phyloP scores from a whole-genome alignment of 23 tunicate species.

The Halocynthia aurantium region DNA sequence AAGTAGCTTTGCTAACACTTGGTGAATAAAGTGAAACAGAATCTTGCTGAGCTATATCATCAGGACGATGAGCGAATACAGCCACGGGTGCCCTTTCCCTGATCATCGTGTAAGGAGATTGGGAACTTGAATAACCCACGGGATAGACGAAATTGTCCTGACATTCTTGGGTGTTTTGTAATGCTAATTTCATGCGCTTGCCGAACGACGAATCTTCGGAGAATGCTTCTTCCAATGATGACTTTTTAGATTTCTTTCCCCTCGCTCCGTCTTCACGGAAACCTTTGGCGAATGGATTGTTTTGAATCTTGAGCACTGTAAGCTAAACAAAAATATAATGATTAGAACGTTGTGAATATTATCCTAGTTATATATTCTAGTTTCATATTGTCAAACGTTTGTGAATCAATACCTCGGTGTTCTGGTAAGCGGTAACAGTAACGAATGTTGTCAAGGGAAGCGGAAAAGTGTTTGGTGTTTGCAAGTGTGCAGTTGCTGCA shows the following conservation, averaged over 20 bases:
- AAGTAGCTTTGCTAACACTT: too few relatives aligned
- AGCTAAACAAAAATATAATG: conserved; percentile 27
- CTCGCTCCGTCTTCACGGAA: conserved; percentile 60
- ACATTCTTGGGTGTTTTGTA: too few relatives aligned
- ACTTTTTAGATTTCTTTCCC: not conserved
- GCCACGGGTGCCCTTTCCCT: too few relatives aligned
- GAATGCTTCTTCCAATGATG: too few relatives aligned
- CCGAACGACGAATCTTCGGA: too few relatives aligned
- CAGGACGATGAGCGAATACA: too few relatives aligned
- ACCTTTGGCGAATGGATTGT: conserved; percentile 77
- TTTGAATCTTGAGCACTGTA: conserved; percentile 53
- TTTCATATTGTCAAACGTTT: not conserved
- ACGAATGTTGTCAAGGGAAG: conserved; percentile 53
- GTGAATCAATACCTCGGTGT: conserved; percentile 30
- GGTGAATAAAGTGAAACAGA: too few relatives aligned
- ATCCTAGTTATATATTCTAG: not conserved
- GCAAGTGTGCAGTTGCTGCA: conserved; percentile 17
- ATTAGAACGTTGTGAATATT: not conserved
- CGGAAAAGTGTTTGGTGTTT: conserved; percentile 37
- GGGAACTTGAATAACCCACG: too few relatives aligned
- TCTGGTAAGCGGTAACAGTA: conserved; percentile 69
- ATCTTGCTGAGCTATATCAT: too few relatives aligned
- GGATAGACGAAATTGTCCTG: too few relatives aligned
- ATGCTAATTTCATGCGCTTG: too few relatives aligned
- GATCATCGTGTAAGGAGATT: too few relatives aligned